These are phyloP conservation scores for Elgaria multicarinata DNA, from an alignment of 2,113 vertebrate species.

Conservation along the genomic window DNA sequence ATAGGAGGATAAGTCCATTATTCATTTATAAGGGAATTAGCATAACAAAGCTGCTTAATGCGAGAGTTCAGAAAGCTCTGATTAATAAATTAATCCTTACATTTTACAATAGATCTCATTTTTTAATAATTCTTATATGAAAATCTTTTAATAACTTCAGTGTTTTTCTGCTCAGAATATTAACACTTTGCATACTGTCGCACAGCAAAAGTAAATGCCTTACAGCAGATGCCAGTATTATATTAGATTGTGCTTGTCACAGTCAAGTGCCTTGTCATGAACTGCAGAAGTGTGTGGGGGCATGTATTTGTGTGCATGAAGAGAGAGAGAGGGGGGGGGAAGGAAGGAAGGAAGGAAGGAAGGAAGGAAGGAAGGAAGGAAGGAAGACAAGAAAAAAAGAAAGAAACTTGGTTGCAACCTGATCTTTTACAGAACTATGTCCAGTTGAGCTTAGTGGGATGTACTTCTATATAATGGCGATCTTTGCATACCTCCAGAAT, in stretches of 20 bases:
- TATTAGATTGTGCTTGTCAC: background rate
- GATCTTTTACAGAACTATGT: background rate
- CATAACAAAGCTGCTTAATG: slow-evolving; percentile 80
- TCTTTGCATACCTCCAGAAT: background rate
- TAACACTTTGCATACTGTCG: slow-evolving; percentile 63
- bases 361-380: background rate
- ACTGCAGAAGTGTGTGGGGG: no score
- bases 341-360: no score
- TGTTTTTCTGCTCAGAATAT: slow-evolving; percentile 53
- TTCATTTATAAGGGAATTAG: slow-evolving; percentile 81
- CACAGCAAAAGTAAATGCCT: background rate
- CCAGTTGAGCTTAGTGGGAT: background rate
- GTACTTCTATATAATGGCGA: background rate
- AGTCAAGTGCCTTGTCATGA: background rate
- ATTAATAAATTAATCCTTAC: slow-evolving; percentile 81
- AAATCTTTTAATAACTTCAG: slow-evolving; percentile 43
- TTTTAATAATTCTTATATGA: slow-evolving; percentile 69
- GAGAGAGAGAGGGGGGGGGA: background rate
- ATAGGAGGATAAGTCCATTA: slow-evolving; percentile 76
- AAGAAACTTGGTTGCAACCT: background rate
- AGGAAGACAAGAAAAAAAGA: background rate
- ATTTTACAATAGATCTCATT: slow-evolving; percentile 73
- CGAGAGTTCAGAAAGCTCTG: slow-evolving; percentile 78
- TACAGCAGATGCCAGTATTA: background rate
- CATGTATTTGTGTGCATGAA: no score